Base-by-base conservation (phyloP, 2,888 invertebrate genomes). In the Platerodrilus igneus region DNA sequence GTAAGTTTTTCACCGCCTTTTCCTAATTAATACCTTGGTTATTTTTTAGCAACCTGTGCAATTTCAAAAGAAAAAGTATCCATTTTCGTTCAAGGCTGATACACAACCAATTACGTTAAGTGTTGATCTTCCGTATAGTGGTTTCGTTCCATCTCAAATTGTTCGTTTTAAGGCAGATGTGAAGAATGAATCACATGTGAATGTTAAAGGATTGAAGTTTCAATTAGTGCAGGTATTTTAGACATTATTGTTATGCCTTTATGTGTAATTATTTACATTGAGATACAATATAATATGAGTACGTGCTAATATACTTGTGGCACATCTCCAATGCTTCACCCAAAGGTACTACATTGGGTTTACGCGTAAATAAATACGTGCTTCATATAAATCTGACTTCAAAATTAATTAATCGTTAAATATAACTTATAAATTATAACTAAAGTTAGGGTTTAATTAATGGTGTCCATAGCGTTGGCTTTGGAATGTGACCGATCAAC, bases 121-220 rank as follows among this genome's bases (percentile, higher is more conserved):
- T 3, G 31, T 41, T 4, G 11, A 15, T 8, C 18, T 41, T 16
- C 35, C 35, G 3, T 17, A 22, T 7, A 35, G 9, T 13, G 30
- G 41, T 8, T 41, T 21, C 21, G 17, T 16, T 4, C 26, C 31
- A 6, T 19, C 10, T 4, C 18, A 41, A 16, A 31, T 31, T 20
- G 16, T 41, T 10, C 7, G 4, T 9, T 38, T 38, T 19, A 15
- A 13, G 2, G 19, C 30, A 2, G 23, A 26, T 8, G 18, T 43
- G 5, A 38, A 43, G 18, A 43, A 43, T 18, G 30, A n/a, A 7
- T 43, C 42, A 2, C 10, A 15, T 0, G 18, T 37, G 6, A 35
- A 43, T 13, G 19, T 43, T 9, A 33, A 43, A 7, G 37, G 38
- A n/a, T 22, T 43, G 8, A 37, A 43, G 18, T 38, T 43, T 21